Evolutionary conservation across 2,888 invertebrate species (phyloP).

Genomic region (Phasia obesa): DNA sequence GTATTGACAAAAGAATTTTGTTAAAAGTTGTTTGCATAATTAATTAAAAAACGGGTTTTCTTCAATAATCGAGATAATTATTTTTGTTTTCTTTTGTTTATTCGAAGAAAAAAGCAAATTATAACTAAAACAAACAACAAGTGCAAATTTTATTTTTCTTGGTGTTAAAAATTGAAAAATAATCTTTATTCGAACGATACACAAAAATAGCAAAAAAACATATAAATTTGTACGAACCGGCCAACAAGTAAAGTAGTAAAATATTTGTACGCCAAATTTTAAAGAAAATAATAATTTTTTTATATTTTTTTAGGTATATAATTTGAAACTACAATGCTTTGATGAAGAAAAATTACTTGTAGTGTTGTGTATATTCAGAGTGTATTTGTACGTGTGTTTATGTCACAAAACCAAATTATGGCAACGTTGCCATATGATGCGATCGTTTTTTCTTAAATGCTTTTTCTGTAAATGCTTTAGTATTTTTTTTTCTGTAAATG

Average conservation of each 20-base stretch:
- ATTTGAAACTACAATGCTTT: conserved; percentile 47
- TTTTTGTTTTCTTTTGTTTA: conserved; percentile 26
- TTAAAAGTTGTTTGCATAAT: conserved; percentile 35
- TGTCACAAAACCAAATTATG: conserved; percentile 4
- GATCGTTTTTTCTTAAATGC: too few species aligned
- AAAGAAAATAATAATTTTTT: conserved; percentile 32
- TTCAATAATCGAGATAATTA: conserved; percentile 30
- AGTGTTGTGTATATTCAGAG: conserved; percentile 21
- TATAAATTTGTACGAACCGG: conserved; percentile 9
- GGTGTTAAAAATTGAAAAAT: conserved; percentile 17
- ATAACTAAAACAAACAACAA: conserved; percentile 63
- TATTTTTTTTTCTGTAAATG: too few species aligned
- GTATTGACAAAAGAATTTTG: conserved; percentile 56
- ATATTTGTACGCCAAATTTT: conserved; percentile 37
- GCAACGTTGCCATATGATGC: conserved; percentile 46
- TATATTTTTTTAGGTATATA: conserved; percentile 17
- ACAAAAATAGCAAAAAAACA: conserved; percentile 17
- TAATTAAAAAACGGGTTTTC: conserved; percentile 59
- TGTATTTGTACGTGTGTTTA: conserved; percentile 8
- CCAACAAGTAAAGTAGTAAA: conserved; percentile 17
- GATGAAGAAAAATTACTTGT: conserved; percentile 19
- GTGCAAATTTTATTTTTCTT: conserved; percentile 31
- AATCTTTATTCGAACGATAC: conserved; percentile 9
- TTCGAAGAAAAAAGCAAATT: conserved; percentile 38
- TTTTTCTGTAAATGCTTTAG: too few species aligned